Evolutionary conservation across 1,140 invertebrate species (phyloP).

Genomic region (Heliothis subflexa): DNA sequence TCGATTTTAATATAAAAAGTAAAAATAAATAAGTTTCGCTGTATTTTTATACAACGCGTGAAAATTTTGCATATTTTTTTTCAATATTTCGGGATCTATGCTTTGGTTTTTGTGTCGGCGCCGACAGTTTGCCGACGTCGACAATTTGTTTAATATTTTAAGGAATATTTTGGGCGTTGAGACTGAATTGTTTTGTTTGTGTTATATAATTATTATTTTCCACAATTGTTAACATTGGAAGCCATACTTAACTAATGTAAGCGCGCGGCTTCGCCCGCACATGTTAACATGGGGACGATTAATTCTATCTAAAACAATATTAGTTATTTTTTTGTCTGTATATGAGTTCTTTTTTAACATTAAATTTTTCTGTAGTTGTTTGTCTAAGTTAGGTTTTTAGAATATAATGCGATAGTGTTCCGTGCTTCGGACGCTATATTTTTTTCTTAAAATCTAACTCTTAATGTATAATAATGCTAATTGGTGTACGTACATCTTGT

Average conservation of each 20-base stretch:
- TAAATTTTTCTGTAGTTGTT: slow-evolving; percentile 73
- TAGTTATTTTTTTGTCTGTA: slow-evolving; percentile 82
- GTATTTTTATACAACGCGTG: slow-evolving; percentile 47
- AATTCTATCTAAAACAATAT: slow-evolving; percentile 59
- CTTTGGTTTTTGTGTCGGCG: slow-evolving; percentile 16
- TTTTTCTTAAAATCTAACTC: slow-evolving; percentile 81
- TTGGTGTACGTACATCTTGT: slow-evolving; percentile 85
- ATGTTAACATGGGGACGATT: slow-evolving; percentile 56
- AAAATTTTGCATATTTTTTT: slow-evolving; percentile 20
- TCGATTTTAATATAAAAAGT: slow-evolving; percentile 38
- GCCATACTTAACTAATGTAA: slow-evolving; percentile 66
- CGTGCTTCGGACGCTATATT: slow-evolving; percentile 69
- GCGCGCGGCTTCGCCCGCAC: slow-evolving; percentile 29
- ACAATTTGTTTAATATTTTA: slow-evolving; percentile 73
- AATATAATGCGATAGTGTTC: slow-evolving; percentile 71
- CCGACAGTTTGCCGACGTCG: background rate
- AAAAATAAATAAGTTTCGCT: slow-evolving; percentile 38
- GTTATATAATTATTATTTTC: slow-evolving; percentile 85
- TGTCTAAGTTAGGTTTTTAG: slow-evolving; percentile 78
- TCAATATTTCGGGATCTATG: slow-evolving; percentile 13
- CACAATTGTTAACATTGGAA: slow-evolving; percentile 78
- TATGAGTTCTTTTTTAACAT: slow-evolving; percentile 79
- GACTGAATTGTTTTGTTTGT: slow-evolving; percentile 86
- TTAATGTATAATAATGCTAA: slow-evolving; percentile 81
- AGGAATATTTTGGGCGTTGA: slow-evolving; percentile 83